A percentile compares a stretch with the other conserved stretches of the same genome.
phyloP scores from a whole-genome alignment of 1,140 invertebrate species.

The Scaptomyza hsui region DNA sequence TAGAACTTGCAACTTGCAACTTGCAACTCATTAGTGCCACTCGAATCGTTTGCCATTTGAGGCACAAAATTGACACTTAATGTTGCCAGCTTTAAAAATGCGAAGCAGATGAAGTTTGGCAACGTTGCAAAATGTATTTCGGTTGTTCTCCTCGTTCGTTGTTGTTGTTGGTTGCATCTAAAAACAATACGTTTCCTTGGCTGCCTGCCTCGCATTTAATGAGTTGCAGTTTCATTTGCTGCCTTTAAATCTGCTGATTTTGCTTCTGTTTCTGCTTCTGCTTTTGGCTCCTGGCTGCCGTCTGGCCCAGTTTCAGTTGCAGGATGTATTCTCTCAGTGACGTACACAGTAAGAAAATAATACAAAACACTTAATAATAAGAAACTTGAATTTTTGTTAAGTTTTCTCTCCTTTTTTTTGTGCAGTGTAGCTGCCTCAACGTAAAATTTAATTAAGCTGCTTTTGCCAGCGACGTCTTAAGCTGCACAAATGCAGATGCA shows the following conservation, averaged over 20 bases:
- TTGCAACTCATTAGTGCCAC: conserved; percentile 47
- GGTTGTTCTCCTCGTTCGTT: neutral
- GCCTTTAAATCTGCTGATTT: conserved; percentile 18
- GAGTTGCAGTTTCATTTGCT: conserved; percentile 2
- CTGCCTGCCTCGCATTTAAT: conserved; percentile 1
- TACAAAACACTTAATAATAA: too few relatives aligned
- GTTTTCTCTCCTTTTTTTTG: neutral
- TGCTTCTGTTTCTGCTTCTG: conserved; percentile 33
- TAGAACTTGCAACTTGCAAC: conserved; percentile 4
- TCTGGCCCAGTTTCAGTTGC: too few relatives aligned
- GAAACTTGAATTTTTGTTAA: too few relatives aligned
- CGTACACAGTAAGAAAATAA: too few relatives aligned
- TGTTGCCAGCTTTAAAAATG: conserved; percentile 17
- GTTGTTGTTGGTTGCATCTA: conserved; percentile 8
- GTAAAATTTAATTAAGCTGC: conserved; percentile 59
- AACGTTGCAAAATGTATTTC: conserved; percentile 15
- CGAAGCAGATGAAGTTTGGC: conserved; percentile 37
- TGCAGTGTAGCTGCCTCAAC: conserved; percentile 17
- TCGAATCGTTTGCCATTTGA: conserved; percentile 25
- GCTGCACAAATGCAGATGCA: conserved; percentile 30
- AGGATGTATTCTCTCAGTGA: too few relatives aligned
- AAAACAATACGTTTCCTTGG: conserved; percentile 7
- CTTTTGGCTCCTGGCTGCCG: too few relatives aligned
- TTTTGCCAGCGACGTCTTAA: conserved; percentile 43
- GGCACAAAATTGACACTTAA: conserved; percentile 39